phyloP scores from a whole-genome alignment of 2,113 vertebrate species.

The Alethe castanea region DNA sequence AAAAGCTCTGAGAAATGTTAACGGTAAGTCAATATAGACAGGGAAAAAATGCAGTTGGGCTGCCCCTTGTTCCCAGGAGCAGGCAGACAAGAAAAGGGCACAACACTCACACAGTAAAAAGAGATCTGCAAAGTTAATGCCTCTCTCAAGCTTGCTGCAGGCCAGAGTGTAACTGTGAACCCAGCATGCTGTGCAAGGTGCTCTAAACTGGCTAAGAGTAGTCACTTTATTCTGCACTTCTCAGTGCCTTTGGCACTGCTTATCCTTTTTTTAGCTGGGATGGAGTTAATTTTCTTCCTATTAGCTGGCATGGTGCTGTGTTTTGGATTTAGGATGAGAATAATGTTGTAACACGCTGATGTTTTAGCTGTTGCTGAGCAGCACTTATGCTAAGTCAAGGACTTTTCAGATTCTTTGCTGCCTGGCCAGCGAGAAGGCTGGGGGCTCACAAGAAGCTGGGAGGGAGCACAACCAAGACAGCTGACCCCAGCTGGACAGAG shows the following conservation, averaged over 20 bases:
- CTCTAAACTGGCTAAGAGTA: background rate
- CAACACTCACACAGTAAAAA: background rate
- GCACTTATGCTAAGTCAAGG: background rate
- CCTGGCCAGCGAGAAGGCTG: accelerated
- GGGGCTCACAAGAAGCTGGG: background rate
- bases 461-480: background rate
- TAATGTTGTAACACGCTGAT: background rate
- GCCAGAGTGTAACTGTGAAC: background rate
- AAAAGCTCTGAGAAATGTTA: constrained; percentile 17
- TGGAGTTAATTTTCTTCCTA: background rate
- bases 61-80: background rate
- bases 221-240: background rate
- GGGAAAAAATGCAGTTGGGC: background rate
- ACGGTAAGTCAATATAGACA: background rate
- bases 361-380: background rate
- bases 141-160: background rate
- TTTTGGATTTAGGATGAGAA: background rate
- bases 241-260: background rate
- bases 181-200: background rate
- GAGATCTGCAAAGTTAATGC: background rate
- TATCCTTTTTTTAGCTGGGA: background rate
- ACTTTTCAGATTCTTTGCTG: background rate
- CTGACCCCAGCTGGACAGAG: background rate
- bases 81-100: background rate
- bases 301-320: background rate